Evolutionary conservation across 2,113 vertebrate genomes (phyloP).

Genomic region (Saguinus imperator): DNA sequence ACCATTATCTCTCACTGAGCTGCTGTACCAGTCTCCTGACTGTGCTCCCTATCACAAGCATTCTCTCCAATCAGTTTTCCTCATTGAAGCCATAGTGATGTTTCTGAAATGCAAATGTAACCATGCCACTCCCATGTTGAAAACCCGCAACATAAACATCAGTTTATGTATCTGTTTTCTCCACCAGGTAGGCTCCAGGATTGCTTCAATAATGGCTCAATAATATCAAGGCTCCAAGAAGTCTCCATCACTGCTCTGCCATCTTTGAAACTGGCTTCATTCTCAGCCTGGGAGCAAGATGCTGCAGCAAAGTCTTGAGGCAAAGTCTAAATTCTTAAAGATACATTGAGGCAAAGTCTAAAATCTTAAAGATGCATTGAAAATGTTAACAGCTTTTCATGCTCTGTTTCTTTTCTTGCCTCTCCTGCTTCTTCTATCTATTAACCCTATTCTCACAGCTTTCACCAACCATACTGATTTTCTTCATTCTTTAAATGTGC

Average conservation of each 20-base stretch:
- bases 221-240: no score
- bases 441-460: background rate
- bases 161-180: no score
- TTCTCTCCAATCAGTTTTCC: background rate
- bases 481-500: background rate
- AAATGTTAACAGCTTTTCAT: background rate
- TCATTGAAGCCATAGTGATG: background rate
- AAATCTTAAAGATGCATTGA: background rate
- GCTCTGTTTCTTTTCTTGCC: background rate
- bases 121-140: background rate
- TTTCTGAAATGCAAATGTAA: slow-evolving; percentile 37
- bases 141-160: background rate
- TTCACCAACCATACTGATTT: background rate
- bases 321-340: no score
- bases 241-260: no score
- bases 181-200: no score
- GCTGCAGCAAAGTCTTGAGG: no score
- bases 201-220: no score
- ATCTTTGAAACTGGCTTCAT: no score
- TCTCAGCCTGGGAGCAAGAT: no score
- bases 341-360: background rate
- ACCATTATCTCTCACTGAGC: background rate
- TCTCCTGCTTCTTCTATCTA: background rate
- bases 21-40: background rate
- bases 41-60: background rate